Conservation (phyloP, 1,140 invertebrate genomes). For the Drosophila navojoa region DNA sequence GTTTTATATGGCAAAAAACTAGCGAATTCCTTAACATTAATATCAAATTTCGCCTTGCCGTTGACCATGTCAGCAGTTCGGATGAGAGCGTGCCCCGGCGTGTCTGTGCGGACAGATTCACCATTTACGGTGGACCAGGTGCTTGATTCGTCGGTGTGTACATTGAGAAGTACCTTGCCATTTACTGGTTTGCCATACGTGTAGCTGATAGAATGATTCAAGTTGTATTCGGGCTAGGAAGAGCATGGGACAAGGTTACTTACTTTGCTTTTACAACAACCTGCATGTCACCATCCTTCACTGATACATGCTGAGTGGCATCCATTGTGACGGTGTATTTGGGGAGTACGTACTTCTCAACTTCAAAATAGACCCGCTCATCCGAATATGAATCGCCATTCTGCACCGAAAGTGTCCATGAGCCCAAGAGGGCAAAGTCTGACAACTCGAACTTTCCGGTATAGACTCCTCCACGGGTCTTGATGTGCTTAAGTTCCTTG, state of each 20-base stretch:
- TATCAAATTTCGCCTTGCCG: conserved; percentile 88
- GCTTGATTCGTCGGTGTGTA: neutral
- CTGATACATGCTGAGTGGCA: conserved; percentile 91
- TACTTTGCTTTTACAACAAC: conserved; percentile 91
- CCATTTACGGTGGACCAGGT: neutral
- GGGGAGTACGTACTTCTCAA: conserved; percentile 95
- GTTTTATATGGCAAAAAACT: conserved; percentile 84
- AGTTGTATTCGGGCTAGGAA: no score
- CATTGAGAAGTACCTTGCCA: neutral
- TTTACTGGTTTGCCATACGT: conserved; percentile 1
- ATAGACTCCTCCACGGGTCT: conserved; percentile 90
- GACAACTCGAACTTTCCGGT: conserved; percentile 89
- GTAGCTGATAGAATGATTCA: neutral
- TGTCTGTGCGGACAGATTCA: neutral
- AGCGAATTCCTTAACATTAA: conserved; percentile 88
- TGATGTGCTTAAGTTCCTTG: conserved; percentile 90
- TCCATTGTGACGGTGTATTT: conserved; percentile 95
- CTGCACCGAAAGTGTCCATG: conserved; percentile 89
- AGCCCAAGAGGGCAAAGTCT: conserved; percentile 92
- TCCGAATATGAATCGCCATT: conserved; percentile 46
- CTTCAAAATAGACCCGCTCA: conserved; percentile 68
- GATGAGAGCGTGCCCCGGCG: neutral
- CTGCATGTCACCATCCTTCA: conserved; percentile 91
- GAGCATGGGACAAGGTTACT: conserved; percentile 79
- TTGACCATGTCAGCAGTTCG: conserved; percentile 90